These are phyloP conservation scores for Drosophila robusta DNA, from an alignment of 2,888 invertebrate species.

Conservation along the genomic window DNA sequence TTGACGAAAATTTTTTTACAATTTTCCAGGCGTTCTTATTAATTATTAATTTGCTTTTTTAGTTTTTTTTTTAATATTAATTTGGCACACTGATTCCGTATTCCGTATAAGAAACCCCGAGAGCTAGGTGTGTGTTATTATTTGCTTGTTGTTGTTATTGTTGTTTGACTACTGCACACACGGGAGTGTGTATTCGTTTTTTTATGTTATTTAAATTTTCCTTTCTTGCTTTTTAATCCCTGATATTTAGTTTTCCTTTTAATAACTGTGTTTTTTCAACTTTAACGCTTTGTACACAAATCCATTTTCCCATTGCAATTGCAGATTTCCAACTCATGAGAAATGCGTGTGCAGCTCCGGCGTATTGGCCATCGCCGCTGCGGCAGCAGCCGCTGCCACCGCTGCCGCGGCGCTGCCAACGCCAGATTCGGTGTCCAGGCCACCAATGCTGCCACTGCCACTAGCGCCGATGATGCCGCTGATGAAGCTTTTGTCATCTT, in stretches of 20 bases:
- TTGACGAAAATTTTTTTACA: constrained; percentile 41
- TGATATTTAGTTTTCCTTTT: constrained; percentile 55
- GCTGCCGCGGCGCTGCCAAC: constrained; percentile 43
- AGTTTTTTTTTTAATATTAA: constrained; percentile 67
- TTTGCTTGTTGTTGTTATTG: constrained; percentile 25
- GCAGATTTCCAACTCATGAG: constrained; percentile 65
- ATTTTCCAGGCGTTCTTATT: constrained; percentile 57
- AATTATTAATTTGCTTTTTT: constrained; percentile 36
- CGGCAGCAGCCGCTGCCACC: constrained; percentile 51
- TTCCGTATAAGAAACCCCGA: constrained; percentile 74
- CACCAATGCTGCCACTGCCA: constrained; percentile 41
- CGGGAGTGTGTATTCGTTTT: constrained; percentile 27
- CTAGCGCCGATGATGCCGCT: constrained; percentile 57
- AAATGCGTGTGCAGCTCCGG: constrained; percentile 83
- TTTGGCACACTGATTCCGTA: constrained; percentile 84
- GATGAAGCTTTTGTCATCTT: constrained; percentile 83
- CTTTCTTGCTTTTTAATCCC: constrained; percentile 52
- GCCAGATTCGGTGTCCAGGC: constrained; percentile 33
- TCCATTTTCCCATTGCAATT: constrained; percentile 3
- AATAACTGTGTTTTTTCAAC: constrained; percentile 37
- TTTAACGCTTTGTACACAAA: constrained; percentile 14
- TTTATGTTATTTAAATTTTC: constrained; percentile 38
- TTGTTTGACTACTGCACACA: constrained; percentile 18
- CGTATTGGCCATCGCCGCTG: constrained; percentile 56
- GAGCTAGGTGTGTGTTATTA: constrained; percentile 66